Evolutionary conservation across 2,888 invertebrate genomes (phyloP).

Genomic region (Drosophila formosana): DNA sequence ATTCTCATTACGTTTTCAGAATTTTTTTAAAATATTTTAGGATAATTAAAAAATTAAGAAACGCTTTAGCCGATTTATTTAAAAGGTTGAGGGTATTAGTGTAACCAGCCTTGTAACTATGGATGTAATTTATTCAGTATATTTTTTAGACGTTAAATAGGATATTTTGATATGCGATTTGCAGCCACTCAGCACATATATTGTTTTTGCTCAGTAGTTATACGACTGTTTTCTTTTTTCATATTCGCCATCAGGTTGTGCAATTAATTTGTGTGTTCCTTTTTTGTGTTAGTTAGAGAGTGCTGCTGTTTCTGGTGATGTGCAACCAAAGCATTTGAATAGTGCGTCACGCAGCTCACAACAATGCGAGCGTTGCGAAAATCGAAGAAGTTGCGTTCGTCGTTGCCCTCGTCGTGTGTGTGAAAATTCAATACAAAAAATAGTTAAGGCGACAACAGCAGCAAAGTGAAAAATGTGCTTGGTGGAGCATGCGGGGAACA

Average conservation of each 20-base stretch:
- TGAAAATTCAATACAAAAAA: constrained; percentile 75
- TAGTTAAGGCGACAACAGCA: constrained; percentile 47
- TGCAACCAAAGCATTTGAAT: constrained; percentile 40
- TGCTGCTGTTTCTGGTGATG: constrained; percentile 14
- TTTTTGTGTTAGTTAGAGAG: constrained; percentile 15
- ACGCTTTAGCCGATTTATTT: too few relatives aligned
- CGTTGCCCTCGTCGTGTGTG: constrained; percentile 50
- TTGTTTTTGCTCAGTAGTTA: constrained; percentile 65
- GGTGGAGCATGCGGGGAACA: constrained; percentile 73
- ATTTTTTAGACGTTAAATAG: background rate
- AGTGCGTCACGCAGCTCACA: constrained; percentile 51
- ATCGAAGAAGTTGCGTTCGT: constrained; percentile 58
- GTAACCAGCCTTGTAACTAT: background rate
- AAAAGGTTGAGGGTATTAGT: too few relatives aligned
- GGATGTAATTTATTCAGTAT: background rate
- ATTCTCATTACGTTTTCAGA: too few relatives aligned
- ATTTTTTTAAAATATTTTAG: too few relatives aligned
- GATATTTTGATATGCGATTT: background rate
- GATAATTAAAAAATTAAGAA: too few relatives aligned
- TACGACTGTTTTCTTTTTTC: constrained; percentile 60
- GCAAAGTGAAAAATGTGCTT: constrained; percentile 74
- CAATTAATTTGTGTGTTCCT: constrained; percentile 51
- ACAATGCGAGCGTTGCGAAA: constrained; percentile 65
- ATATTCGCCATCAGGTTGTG: constrained; percentile 60
- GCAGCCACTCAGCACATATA: constrained; percentile 45